These are phyloP conservation scores for Paramormyrops hopkinsi DNA, from an alignment of 2,797 vertebrate genomes.

Conservation along the genomic window DNA sequence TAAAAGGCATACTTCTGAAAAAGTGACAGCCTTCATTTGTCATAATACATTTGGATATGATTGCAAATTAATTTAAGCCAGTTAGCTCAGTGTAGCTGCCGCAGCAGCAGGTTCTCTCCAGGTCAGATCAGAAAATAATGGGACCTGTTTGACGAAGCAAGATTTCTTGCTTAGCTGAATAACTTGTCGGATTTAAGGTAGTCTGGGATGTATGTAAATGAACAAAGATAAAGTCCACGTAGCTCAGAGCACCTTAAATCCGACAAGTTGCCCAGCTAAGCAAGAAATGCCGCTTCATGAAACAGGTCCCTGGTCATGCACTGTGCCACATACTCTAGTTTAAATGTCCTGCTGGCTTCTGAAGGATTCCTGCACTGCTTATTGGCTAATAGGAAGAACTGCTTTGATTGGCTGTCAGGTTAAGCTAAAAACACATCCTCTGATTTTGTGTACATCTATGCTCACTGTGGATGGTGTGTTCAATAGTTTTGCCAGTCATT, in stretches of 20 bases:
- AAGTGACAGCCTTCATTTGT: not conserved
- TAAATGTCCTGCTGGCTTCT: constrained; percentile 56
- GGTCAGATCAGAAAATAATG: not conserved
- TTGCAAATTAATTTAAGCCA: not conserved
- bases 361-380: constrained; percentile 39
- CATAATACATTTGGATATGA: not conserved
- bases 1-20: not conserved
- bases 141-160: not conserved
- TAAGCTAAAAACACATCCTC: not conserved
- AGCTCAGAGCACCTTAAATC: not conserved
- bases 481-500: not conserved
- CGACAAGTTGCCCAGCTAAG: not conserved
- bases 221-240: not conserved
- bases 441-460: not conserved
- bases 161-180: not conserved
- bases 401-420: not conserved
- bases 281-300: not conserved
- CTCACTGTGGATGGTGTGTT: not conserved
- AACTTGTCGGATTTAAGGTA: not conserved
- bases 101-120: not conserved
- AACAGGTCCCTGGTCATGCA: not conserved
- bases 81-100: not conserved
- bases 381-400: not conserved
- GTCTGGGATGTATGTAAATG: not conserved
- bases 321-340: not conserved